Percentiles rank a stretch among this genome's conserved stretches.
Evolutionary conservation across 2,113 vertebrate species (phyloP).

Genomic region (Butorides virescens): DNA sequence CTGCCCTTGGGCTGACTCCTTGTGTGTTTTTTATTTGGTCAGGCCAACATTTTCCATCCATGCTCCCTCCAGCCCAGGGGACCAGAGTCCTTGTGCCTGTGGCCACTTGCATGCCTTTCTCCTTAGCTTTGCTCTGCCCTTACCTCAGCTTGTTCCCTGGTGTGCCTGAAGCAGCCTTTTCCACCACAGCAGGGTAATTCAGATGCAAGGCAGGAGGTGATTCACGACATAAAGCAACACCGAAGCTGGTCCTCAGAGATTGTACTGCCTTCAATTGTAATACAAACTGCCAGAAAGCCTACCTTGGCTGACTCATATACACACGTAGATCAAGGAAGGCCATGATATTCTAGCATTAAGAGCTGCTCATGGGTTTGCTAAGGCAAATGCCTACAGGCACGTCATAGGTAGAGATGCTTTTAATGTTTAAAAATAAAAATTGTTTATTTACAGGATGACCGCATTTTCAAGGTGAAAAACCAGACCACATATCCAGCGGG

Average conservation of each 20-base stretch:
- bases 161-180: not conserved
- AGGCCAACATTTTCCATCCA: not conserved
- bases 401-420: not conserved
- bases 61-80: not conserved
- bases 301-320: not conserved
- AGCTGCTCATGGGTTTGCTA: not conserved
- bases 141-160: not conserved
- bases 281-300: not conserved
- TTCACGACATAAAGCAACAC: not conserved
- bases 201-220: not conserved
- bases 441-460: not conserved
- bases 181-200: not conserved
- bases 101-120: not conserved
- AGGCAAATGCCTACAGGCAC: not conserved
- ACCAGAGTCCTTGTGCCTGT: not conserved
- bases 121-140: not conserved
- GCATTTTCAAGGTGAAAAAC: not conserved
- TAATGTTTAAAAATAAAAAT: not conserved
- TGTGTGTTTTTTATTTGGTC: not conserved
- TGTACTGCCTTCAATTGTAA: not conserved
- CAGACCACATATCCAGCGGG: fast-evolving
- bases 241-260: not conserved
- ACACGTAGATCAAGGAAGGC: not conserved
- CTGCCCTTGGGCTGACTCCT: not conserved
- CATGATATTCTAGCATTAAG: not conserved